Evolutionary conservation across 1,140 invertebrate genomes (phyloP).

Genomic region (Drosophila nannoptera): DNA sequence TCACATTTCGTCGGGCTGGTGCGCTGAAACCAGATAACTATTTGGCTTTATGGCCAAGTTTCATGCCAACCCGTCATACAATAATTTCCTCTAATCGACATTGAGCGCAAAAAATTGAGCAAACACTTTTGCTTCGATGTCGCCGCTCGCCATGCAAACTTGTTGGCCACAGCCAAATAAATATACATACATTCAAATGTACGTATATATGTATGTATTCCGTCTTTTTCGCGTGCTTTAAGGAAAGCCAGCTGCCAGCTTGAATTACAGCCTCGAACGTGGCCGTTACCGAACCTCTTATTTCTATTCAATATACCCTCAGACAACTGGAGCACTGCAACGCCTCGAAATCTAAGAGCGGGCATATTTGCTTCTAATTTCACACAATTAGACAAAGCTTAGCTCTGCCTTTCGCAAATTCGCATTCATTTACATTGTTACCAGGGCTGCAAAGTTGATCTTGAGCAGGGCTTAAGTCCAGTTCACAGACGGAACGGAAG

Average conservation of each 20-base stretch:
- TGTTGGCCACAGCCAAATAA: conserved; percentile 15
- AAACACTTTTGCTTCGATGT: conserved; percentile 62
- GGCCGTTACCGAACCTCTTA: background rate
- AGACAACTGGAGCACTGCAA: conserved; percentile 19
- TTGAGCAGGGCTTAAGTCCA: too few relatives aligned
- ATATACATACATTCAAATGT: background rate
- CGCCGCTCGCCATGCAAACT: conserved; percentile 32
- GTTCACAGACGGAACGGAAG: too few relatives aligned
- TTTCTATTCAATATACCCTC: background rate
- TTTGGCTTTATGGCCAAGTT: conserved; percentile 65
- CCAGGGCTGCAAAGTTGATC: background rate
- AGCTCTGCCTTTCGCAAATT: too few relatives aligned
- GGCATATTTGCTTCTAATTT: background rate
- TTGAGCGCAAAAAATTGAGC: conserved; percentile 68
- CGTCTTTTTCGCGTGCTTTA: conserved; percentile 26
- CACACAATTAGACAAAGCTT: too few relatives aligned
- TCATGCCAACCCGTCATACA: conserved; percentile 71
- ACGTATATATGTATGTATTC: background rate
- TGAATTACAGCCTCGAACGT: conserved; percentile 29
- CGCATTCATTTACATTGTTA: background rate
- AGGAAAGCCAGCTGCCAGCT: conserved; percentile 14
- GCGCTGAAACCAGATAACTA: conserved; percentile 68
- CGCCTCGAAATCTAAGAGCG: background rate
- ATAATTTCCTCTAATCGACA: conserved; percentile 72
- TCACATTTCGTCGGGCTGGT: background rate